Evolutionary conservation across 1,140 invertebrate species (phyloP).

Genomic region (Agrypnia vestita): DNA sequence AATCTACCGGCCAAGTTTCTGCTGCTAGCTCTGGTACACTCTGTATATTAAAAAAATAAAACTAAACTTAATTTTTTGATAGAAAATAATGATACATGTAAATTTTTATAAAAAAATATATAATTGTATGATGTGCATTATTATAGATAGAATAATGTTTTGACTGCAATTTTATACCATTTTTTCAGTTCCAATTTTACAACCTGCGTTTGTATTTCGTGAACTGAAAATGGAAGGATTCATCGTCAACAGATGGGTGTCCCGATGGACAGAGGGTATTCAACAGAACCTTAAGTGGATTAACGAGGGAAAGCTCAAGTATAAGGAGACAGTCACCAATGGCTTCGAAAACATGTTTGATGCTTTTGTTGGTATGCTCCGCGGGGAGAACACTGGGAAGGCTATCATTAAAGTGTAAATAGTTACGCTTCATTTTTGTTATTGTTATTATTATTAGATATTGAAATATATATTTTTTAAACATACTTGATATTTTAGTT

Average conservation of each 20-base stretch:
- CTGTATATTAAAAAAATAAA: background rate
- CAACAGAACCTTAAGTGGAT: slow-evolving; percentile 75
- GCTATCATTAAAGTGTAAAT: slow-evolving; percentile 73
- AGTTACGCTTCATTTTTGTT: too few species aligned
- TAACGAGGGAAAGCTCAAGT: slow-evolving; percentile 70
- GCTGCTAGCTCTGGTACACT: too few species aligned
- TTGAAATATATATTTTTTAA: too few species aligned
- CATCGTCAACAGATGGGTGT: slow-evolving; percentile 69
- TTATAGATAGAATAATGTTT: background rate
- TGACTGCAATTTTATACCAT: background rate
- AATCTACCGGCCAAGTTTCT: too few species aligned
- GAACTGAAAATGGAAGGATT: slow-evolving; percentile 78
- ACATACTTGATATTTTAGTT: too few species aligned
- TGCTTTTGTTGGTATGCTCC: slow-evolving; percentile 73
- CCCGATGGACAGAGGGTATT: slow-evolving; percentile 74
- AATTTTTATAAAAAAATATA: background rate
- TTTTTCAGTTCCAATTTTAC: slow-evolving; percentile 70
- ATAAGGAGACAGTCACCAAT: slow-evolving; percentile 69
- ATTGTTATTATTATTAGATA: too few species aligned
- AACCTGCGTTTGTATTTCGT: slow-evolving; percentile 71
- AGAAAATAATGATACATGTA: background rate
- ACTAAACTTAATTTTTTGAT: background rate
- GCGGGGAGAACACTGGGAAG: slow-evolving; percentile 73
- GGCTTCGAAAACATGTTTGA: slow-evolving; percentile 79
- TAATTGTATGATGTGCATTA: background rate